These are phyloP conservation scores for Tragelaphus strepsiceros DNA, from an alignment of 2,113 vertebrate genomes.

Conservation along the genomic window DNA sequence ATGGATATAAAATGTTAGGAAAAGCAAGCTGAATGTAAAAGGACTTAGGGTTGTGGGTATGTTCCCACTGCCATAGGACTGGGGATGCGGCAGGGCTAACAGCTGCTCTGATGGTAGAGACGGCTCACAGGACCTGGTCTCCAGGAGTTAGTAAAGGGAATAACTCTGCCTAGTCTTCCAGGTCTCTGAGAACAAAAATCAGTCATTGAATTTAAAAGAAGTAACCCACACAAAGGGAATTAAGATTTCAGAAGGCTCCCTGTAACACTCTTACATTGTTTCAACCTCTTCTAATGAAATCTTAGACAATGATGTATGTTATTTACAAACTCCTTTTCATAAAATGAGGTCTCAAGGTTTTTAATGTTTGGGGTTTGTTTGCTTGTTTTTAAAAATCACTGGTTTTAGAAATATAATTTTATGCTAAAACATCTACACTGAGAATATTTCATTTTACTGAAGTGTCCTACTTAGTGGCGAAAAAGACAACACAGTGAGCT, in stretches of 20 bases:
- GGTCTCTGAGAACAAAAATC: conserved; percentile 18
- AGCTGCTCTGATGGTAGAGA: not conserved
- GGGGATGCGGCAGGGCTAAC: not conserved
- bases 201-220: not conserved
- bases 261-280: not conserved
- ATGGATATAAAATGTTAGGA: not conserved
- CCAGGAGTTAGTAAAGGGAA: not conserved
- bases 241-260: not conserved
- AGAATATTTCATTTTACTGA: not conserved
- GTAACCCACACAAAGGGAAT: not conserved
- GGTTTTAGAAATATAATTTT: conserved; percentile 11
- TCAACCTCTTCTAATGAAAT: not conserved
- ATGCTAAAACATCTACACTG: not conserved
- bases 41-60: not conserved
- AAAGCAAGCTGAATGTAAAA: not conserved
- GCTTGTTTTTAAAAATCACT: not conserved
- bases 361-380: not conserved
- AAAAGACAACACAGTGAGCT: not conserved
- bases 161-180: not conserved
- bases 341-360: not conserved
- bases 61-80: not conserved
- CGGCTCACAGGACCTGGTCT: not conserved
- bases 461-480: not conserved
- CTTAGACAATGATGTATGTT: not conserved
- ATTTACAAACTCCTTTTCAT: conserved; percentile 5